Base-by-base conservation (phyloP, 2,888 invertebrate genomes). In the Dyspetes luteomarginatus region DNA sequence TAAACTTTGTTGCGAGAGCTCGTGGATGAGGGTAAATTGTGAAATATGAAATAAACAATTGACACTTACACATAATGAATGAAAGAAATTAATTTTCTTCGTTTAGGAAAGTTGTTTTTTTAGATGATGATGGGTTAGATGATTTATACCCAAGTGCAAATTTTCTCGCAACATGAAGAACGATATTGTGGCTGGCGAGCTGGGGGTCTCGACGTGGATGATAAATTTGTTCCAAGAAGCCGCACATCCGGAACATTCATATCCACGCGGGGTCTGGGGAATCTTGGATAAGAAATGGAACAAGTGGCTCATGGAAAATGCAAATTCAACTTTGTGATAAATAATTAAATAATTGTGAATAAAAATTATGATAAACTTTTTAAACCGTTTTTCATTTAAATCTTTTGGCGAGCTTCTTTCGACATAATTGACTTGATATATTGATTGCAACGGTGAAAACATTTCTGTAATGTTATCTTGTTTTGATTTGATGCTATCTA, bases 191-290 rank as follows among this genome's bases (percentile, higher is more conserved):
- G 73, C 12, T 77, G 56, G n/a, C n/a, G n/a, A n/a, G n/a, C n/a
- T 5, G 64, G 28, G 36, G 41, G 3, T 7, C 19, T 22, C n/a
- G 48, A 55, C 5, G 41, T 67, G 45, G 67, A 48, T 5, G 69
- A 28, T 22, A 81, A 77, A 64, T 77, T 69, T 9, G 83, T 79
- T 55, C 82, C 81, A 24, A 84, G 65, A 45, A 83, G 80, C 30
- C 76, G 72, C 43, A 83, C 60, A 76, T 85, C 82, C 19, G 82
- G 84, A 65, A 68, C 78, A 55, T 83, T 83, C 73, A 65, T 58
- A 19, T 84, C 75, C 0, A 43, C 74, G 4, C 75, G 74, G 15
- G 48, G 69, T 19, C 41, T 81, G 5, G 30, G 36, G 24, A 73
- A 69, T 30, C 81, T 81, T 24, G 30, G 15, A 3, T n/a, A 19